Evolutionary conservation across 2,888 invertebrate species (phyloP), one percentile per base, ranked within the genome.

Genomic region (Drosophila robusta): DNA sequence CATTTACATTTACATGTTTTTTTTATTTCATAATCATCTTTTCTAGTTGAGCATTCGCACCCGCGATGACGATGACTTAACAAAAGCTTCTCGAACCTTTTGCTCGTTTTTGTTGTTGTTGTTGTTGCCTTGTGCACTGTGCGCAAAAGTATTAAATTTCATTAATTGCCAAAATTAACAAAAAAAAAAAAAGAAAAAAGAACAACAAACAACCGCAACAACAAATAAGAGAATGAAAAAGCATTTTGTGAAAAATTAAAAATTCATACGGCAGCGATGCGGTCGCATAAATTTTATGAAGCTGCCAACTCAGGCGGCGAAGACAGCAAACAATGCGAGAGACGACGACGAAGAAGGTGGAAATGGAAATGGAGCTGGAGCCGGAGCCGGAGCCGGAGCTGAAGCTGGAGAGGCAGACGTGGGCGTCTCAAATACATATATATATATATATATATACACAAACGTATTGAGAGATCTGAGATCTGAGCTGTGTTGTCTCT

Each of bases 91-190:
- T 61, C 39, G 34, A 36, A 54, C 8, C 46, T 51, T 34, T 11
- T 5, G 46, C 9, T 18, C 9, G 26, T 26, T 26, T 8, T 29
- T 36, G n/a, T 45, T 50, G 34, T 18, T 56, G 34, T 34, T 12
- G 4, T 34, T 11, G 12, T 34, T 34, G 34, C 1, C 5, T 44
- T 49, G 51, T 55, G 52, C 72, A 51, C 70, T 70, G 81, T 66
- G 70, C 69, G 38, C 87, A 75, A 88, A 90, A 83, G 90, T 90
- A 90, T 90, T 90, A 90, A 89, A 77, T 90, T 90, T 90, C 90
- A 90, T 90, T 90, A 87, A 90, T 90, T 90, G 88, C 81, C 79
- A 85, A 81, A 65, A 87, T 66, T 70, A 78, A 78, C 74, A 77
- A 16, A 50, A 58, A 47, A 64, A 29, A 56, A 54, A 50, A 61